These are phyloP conservation scores for Amiota mariae DNA, from an alignment of 2,888 invertebrate genomes.

Conservation along the genomic window DNA sequence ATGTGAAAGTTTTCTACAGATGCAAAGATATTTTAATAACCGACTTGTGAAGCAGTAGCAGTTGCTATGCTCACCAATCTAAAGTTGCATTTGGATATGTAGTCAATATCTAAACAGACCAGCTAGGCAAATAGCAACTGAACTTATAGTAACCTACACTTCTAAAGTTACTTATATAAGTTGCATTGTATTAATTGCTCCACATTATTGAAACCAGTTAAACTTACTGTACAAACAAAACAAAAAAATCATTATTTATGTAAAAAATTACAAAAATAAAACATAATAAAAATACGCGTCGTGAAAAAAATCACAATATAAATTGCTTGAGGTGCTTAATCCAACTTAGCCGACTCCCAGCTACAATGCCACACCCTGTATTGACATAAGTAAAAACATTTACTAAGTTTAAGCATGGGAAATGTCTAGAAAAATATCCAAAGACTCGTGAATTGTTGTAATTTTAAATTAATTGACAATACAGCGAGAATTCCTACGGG, in stretches of 20 bases:
- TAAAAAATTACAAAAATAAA: slow-evolving; percentile 2
- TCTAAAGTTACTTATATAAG: slow-evolving; percentile 28
- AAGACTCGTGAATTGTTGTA: slow-evolving; percentile 19
- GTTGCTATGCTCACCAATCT: no score
- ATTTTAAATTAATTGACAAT: background rate
- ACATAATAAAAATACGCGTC: no score
- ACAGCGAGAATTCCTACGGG: slow-evolving; percentile 27
- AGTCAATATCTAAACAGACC: slow-evolving; percentile 22
- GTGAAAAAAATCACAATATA: background rate
- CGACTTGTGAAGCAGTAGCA: no score
- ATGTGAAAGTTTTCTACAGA: no score
- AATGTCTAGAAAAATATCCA: background rate
- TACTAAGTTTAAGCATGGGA: slow-evolving; percentile 20
- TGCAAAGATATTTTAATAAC: no score
- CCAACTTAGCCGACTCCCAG: slow-evolving; percentile 10
- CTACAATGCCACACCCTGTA: slow-evolving; percentile 25
- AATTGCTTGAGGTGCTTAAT: background rate
- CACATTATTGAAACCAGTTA: slow-evolving; percentile 39
- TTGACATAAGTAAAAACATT: background rate
- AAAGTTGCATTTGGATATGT: background rate
- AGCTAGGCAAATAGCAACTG: slow-evolving; percentile 1
- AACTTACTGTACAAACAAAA: no score
- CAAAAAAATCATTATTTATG: background rate
- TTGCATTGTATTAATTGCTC: slow-evolving; percentile 42
- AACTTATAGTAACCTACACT: slow-evolving; percentile 20